phyloP scores from a whole-genome alignment of 1,140 invertebrate genomes.

The Popillia japonica region DNA sequence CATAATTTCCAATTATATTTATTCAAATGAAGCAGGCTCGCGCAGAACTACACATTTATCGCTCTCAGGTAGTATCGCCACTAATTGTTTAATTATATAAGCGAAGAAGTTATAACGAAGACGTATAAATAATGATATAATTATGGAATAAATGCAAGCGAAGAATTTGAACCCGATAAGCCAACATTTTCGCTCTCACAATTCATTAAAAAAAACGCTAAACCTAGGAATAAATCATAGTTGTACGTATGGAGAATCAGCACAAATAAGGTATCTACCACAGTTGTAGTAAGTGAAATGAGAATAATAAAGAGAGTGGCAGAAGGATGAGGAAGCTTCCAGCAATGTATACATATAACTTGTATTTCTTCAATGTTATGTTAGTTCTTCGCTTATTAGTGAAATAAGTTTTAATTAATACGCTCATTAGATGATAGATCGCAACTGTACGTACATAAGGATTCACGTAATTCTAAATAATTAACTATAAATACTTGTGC shows the following conservation, averaged over 20 bases:
- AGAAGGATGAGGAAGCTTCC: constrained; percentile 4
- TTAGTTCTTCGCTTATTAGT: constrained; percentile 23
- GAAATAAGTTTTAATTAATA: constrained; percentile 30
- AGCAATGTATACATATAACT: too few relatives aligned
- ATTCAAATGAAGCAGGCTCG: background rate
- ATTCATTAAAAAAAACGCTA: constrained; percentile 24
- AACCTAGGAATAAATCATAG: constrained; percentile 10
- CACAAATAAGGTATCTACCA: background rate
- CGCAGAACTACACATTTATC: background rate
- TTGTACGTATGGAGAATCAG: constrained; percentile 19
- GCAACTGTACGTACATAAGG: background rate
- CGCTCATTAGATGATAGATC: constrained; percentile 22
- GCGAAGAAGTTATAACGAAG: background rate
- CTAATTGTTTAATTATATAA: constrained; percentile 21
- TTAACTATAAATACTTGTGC: constrained; percentile 15
- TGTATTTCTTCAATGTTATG: too few relatives aligned
- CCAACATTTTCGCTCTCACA: constrained; percentile 7
- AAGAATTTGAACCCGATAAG: background rate
- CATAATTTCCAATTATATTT: too few relatives aligned
- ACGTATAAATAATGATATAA: constrained; percentile 22
- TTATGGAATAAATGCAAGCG: background rate
- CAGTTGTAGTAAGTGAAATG: too few relatives aligned
- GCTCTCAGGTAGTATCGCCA: background rate
- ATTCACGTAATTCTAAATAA: constrained; percentile 10
- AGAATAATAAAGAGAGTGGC: background rate